Percentiles rank a stretch among this genome's conserved stretches.
Conservation (phyloP, 2,113 vertebrate genomes). For the Merops nubicus region DNA sequence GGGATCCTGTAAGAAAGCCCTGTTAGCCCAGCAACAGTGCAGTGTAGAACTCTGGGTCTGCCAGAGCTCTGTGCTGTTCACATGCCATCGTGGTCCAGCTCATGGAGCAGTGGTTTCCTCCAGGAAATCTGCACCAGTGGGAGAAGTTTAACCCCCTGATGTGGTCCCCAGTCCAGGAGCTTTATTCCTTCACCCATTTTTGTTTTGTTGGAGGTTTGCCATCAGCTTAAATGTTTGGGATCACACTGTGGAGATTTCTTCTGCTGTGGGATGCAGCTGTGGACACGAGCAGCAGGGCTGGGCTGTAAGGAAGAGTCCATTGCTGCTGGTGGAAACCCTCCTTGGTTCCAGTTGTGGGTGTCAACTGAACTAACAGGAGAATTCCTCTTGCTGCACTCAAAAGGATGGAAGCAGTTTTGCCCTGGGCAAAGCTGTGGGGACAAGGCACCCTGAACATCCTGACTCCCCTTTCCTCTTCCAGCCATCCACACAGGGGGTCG, state of each 20-base stretch:
- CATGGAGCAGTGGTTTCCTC: not conserved
- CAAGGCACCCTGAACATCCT: not conserved
- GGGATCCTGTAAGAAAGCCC: not conserved
- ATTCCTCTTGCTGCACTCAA: not conserved
- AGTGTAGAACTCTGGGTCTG: too few relatives aligned
- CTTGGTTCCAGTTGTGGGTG: not conserved
- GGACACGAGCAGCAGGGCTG: not conserved
- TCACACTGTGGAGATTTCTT: not conserved
- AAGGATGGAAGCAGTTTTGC: not conserved
- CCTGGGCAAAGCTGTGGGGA: not conserved
- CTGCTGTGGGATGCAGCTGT: accelerated
- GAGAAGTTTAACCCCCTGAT: not conserved
- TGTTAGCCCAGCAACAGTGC: not conserved
- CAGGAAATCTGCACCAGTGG: not conserved
- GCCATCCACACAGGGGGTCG: accelerated
- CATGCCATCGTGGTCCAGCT: not conserved
- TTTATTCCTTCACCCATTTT: not conserved
- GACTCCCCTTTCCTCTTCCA: not conserved
- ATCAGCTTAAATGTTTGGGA: accelerated
- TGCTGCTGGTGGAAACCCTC: not conserved
- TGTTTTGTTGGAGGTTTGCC: not conserved
- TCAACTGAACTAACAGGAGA: not conserved
- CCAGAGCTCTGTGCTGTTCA: accelerated
- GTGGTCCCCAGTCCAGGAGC: not conserved
- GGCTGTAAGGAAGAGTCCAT: not conserved